phyloP scores from a whole-genome alignment of 2,113 vertebrate species.

The Rhinolophus ferrumequinum region DNA sequence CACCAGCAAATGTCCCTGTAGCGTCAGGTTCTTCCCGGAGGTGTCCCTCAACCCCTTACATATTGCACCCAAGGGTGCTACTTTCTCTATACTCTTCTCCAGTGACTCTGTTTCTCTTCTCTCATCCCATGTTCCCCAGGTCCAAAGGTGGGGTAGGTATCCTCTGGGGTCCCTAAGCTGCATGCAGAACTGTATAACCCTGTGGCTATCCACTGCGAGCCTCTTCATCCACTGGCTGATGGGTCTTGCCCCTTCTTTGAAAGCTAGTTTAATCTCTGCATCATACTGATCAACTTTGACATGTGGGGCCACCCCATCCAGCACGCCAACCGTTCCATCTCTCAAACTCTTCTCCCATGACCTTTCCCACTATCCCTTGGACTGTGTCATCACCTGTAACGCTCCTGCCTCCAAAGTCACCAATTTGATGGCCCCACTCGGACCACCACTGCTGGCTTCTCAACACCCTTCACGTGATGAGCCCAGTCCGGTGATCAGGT shows the following conservation, averaged over 20 bases:
- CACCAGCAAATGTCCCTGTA: too few relatives aligned
- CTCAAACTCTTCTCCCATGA: too few relatives aligned
- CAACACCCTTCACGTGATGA: not conserved
- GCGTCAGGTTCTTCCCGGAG: not conserved
- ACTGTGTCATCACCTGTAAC: not conserved
- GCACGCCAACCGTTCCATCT: not conserved
- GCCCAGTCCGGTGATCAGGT: not conserved
- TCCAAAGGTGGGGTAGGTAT: not conserved
- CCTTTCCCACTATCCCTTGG: not conserved
- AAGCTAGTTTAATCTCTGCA: not conserved
- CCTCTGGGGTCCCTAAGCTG: not conserved
- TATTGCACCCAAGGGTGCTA: not conserved
- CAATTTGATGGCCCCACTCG: not conserved
- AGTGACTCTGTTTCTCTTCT: not conserved
- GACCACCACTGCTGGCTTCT: not conserved
- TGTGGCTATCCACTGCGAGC: not conserved
- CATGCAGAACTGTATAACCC: not conserved
- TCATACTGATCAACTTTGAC: too few relatives aligned
- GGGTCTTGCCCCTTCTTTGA: not conserved
- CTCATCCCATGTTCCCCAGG: not conserved
- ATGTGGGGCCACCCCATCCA: not conserved
- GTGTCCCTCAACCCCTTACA: not conserved
- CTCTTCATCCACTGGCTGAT: too few relatives aligned
- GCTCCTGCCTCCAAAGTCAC: not conserved
- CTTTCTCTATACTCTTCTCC: not conserved